Conservation (phyloP, 2,888 invertebrate genomes). For the Thymelicus sylvestris region DNA sequence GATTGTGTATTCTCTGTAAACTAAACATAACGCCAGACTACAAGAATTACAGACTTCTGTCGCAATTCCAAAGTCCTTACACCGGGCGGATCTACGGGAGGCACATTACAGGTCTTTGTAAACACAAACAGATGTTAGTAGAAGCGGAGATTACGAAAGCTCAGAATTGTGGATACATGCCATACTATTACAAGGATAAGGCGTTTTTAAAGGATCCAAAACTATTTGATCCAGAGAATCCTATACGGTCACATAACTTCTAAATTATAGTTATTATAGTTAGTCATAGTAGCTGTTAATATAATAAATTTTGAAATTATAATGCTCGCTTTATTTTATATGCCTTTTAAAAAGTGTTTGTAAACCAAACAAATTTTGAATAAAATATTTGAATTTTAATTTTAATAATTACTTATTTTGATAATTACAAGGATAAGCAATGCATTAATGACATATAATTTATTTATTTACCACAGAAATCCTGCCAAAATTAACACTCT, state of each 20-base stretch:
- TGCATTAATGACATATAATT: no score
- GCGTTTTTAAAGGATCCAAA: constrained; percentile 94
- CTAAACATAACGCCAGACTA: constrained; percentile 92
- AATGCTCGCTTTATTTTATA: not conserved
- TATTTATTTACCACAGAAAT: no score
- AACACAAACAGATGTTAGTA: constrained; percentile 90
- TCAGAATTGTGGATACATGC: constrained; percentile 93
- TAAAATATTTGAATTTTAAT: no score
- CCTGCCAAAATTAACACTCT: no score
- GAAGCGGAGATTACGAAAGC: constrained; percentile 90
- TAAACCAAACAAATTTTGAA: no score
- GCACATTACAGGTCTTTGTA: constrained; percentile 97
- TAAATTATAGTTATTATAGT: constrained; percentile 67
- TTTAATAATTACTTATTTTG: no score
- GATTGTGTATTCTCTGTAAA: constrained; percentile 92
- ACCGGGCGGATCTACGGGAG: constrained; percentile 96
- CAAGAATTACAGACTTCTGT: constrained; percentile 95
- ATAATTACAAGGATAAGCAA: no score
- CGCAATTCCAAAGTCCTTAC: constrained; percentile 98
- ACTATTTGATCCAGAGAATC: constrained; percentile 94
- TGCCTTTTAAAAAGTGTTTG: no score
- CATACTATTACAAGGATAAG: constrained; percentile 91
- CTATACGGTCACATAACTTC: constrained; percentile 91
- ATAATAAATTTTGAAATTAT: constrained; percentile 6
- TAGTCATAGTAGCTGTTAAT: constrained; percentile 31